Base-by-base conservation (phyloP, 2,888 invertebrate genomes). In the Hemithea aestivaria region DNA sequence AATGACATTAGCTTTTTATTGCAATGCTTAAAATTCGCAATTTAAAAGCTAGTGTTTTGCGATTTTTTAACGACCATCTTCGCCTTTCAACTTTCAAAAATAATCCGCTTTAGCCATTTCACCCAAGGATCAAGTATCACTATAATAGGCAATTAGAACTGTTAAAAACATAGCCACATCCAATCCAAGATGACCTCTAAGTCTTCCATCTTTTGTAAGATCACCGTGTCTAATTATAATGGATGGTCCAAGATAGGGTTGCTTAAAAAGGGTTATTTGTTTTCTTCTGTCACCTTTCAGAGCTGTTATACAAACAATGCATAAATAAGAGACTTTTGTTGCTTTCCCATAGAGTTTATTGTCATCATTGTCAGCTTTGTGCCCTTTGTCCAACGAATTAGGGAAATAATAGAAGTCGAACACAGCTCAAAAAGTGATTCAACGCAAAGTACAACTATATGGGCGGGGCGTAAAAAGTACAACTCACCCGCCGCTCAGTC, bases 141-240 rank as follows among this genome's bases (percentile, higher is more conserved):
- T 83, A 79, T 87, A 85, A 87, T 83, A 61, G 80, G 75, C 83
- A 85, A 85, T 85, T 82, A 85, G 73, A 77, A 67, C 68, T 70
- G 65, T 70, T 66, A 76, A 80, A 70, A 73, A 73, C 66, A 58
- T 34, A 24, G 21, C 40, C 42, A 23, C 7, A 20, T 25, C 63
- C 48, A 59, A 25, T 27, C 3, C 37, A 42, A 44, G n/a, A 32
- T 33, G 54, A 56, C 9, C 56, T 20, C 5, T 23, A 23, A 2
- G 8, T 4, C 1, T 6, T 21, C 32, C n/a, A 26, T 35, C 22
- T 28, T 10, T 12, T n/a, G 10, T 35, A 40, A 16, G 5, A 11
- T 22, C 30, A 16, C 24, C 29, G 37, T 61, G 26, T 66, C 60
- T 45, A 40, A 12, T 44, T 51, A 57, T 35, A 45, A 25, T 68